phyloP scores from a whole-genome alignment of 2,888 invertebrate genomes.

The Netelia inedita region DNA sequence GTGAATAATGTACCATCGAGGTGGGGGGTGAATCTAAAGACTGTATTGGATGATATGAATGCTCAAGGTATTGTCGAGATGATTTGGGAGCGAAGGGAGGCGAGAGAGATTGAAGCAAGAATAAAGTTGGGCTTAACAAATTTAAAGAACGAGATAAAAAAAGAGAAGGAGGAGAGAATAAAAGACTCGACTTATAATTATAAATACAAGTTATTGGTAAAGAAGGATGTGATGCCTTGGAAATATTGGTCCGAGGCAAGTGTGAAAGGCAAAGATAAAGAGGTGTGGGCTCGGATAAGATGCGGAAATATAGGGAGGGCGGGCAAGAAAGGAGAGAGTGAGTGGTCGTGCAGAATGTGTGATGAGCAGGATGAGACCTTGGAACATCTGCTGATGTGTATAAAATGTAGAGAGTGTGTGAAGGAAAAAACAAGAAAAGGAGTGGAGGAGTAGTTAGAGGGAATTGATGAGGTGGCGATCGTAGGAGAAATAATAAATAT shows the following conservation, averaged over 20 bases:
- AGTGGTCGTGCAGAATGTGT: conserved; percentile 22
- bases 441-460: conserved; percentile 7
- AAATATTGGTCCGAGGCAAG: conserved; percentile 27
- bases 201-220: conserved; percentile 29
- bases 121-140: conserved; percentile 18
- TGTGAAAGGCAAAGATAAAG: conserved; percentile 12
- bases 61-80: neutral
- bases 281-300: conserved; percentile 26
- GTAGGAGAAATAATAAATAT: conserved; percentile 12
- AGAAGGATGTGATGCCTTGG: neutral
- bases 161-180: conserved; percentile 18
- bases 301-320: conserved; percentile 26
- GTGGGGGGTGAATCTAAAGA: neutral
- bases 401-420: conserved; percentile 1
- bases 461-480: conserved; percentile 22
- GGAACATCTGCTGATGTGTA: conserved; percentile 14
- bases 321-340: conserved; percentile 22
- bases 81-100: conserved; percentile 22
- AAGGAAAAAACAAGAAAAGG: conserved; percentile 7
- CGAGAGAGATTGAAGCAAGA: conserved; percentile 17
- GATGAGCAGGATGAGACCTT: neutral
- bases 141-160: neutral
- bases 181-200: conserved; percentile 23
- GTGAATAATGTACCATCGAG: conserved; percentile 3
- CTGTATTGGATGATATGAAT: neutral